Conservation (phyloP, 2,888 invertebrate species). For the Blastobasis adustella region DNA sequence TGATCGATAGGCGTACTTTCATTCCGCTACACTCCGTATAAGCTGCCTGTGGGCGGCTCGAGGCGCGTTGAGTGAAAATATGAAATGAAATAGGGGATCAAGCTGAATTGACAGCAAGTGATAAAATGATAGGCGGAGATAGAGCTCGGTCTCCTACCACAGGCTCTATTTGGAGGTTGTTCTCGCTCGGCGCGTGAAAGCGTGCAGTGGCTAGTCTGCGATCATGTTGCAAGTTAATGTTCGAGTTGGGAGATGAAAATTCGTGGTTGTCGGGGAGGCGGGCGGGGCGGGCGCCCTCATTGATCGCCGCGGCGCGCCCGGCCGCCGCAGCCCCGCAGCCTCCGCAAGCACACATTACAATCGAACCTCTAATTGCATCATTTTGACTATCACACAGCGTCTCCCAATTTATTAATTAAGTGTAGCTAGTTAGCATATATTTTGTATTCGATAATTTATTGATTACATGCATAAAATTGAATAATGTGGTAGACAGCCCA, state of each 20-base stretch:
- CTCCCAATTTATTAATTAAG: too few relatives aligned
- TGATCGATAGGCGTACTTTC: too few relatives aligned
- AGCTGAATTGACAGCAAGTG: conserved; percentile 14
- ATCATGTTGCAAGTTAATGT: conserved; percentile 44
- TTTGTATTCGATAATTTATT: too few relatives aligned
- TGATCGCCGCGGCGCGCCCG: conserved; percentile 65
- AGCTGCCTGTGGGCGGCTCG: too few relatives aligned
- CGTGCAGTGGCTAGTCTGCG: conserved; percentile 23
- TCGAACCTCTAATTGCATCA: conserved; percentile 31
- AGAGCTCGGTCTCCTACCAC: conserved; percentile 11
- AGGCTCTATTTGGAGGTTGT: conserved; percentile 5
- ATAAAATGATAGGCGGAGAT: conserved; percentile 11
- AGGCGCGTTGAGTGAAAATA: not conserved
- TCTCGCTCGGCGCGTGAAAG: conserved; percentile 4
- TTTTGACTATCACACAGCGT: too few relatives aligned
- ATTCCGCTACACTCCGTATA: too few relatives aligned
- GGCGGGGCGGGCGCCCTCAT: conserved; percentile 49
- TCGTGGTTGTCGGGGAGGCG: conserved; percentile 42
- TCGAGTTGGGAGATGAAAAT: conserved; percentile 42
- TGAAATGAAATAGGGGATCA: conserved; percentile 8
- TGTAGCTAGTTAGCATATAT: too few relatives aligned
- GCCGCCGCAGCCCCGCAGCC: conserved; percentile 35
- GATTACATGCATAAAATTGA: too few relatives aligned
- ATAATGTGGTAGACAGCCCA: too few relatives aligned
- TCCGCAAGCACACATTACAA: conserved; percentile 43